Base-by-base conservation (phyloP, 2,888 invertebrate genomes). In the Thymelicus lineola region DNA sequence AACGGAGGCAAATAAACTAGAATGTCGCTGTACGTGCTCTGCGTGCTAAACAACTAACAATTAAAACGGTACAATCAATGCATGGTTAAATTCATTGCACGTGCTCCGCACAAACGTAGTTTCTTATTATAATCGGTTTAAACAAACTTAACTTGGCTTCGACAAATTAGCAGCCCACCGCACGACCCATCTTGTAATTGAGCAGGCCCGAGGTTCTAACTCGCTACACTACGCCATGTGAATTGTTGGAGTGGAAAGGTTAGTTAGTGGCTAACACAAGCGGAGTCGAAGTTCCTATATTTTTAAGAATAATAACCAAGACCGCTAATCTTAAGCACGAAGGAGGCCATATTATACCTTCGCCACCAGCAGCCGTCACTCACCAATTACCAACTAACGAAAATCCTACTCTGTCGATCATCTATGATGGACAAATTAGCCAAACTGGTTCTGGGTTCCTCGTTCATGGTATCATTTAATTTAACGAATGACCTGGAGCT, bases 121-220 rank as follows among this genome's bases (percentile, higher is more conserved):
- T 36, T 71, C 75, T 71, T 73, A 74, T 74, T 72, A 74, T 71
- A 70, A 73, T 66, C 71, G 71, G 70, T 71, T 45, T 1, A 14
- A 14, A 35, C 28, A 55, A 55, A 55, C 28, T 28, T 55, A 28
- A 4, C 50, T 5, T 48, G 15, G 15, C 48, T n/a, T 48, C 15
- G 7, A 48, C 15, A 7, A 7, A n/a, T 48, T 45, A 45, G 10
- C 45, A 14, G 1, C 12, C 14, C 45, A 45, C 14, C 14, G 45
- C 5, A 10, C 12, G 5, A 45, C 14, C 2, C 12, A 28, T n/a
- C n/a, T n/a, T 5, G 28, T 28, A 28, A 28, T 28, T 28, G 28
- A 28, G 28, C 28, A 28, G 28, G 28, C 28, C 28, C 28, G 28
- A 28, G 28, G 12, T 46, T 46, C 46, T 14, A 46, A 2, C 14